Percentiles rank a stretch among this genome's conserved stretches.
phyloP scores from a whole-genome alignment of 2,888 invertebrate species.

The Idaea aversata region DNA sequence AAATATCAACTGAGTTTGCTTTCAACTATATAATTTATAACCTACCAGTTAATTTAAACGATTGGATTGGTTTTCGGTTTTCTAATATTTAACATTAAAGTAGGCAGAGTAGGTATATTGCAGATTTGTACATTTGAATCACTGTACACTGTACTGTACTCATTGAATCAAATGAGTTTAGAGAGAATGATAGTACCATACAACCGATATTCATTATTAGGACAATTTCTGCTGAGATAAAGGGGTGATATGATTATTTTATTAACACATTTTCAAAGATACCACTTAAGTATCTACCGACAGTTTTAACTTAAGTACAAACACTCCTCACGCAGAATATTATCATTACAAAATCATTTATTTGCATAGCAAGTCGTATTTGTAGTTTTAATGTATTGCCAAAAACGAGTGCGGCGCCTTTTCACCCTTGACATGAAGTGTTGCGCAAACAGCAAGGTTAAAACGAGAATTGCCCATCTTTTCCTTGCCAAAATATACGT shows the following conservation, averaged over 20 bases:
- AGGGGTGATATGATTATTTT: too few relatives aligned
- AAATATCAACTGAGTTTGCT: neutral
- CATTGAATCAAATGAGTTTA: too few relatives aligned
- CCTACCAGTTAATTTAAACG: neutral
- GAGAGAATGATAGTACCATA: too few relatives aligned
- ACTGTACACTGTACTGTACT: too few relatives aligned
- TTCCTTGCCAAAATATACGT: slow-evolving; percentile 55
- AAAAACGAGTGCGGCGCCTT: slow-evolving; percentile 67
- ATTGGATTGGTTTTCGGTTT: too few relatives aligned
- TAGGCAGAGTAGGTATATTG: too few relatives aligned
- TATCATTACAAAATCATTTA: slow-evolving; percentile 42
- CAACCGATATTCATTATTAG: too few relatives aligned
- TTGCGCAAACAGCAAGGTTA: slow-evolving; percentile 71
- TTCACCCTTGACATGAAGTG: slow-evolving; percentile 68
- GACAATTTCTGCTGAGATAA: too few relatives aligned
- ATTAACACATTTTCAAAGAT: neutral
- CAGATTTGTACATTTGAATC: too few relatives aligned
- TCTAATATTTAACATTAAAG: too few relatives aligned
- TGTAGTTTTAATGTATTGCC: slow-evolving; percentile 50
- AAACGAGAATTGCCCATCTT: slow-evolving; percentile 51
- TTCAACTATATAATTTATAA: neutral
- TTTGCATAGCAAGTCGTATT: slow-evolving; percentile 51
- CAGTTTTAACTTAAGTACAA: neutral
- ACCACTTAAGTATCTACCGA: neutral
- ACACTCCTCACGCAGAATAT: neutral